Percentiles rank a stretch among this genome's conserved stretches.
Evolutionary conservation across 2,797 vertebrate species (phyloP).

Genomic region (Squalus acanthias): DNA sequence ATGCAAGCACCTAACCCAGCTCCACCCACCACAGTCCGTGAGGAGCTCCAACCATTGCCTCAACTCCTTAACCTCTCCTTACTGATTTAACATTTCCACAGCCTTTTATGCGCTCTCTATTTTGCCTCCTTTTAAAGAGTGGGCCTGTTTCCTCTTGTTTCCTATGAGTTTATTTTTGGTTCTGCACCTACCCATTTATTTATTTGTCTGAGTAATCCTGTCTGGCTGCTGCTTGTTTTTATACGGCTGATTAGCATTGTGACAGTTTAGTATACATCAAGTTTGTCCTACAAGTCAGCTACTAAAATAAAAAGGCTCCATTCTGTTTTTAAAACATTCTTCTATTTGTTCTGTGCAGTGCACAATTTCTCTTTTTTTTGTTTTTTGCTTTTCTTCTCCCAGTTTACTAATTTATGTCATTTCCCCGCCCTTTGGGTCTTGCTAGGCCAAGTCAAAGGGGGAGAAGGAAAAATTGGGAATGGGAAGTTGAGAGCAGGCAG

Average conservation of each 20-base stretch:
- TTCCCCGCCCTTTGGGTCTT: not conserved
- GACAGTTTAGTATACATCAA: not conserved
- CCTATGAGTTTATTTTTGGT: not conserved
- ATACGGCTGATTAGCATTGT: not conserved
- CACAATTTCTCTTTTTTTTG: not conserved
- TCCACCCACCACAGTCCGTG: not conserved
- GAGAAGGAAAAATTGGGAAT: not conserved
- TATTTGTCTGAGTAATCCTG: not conserved
- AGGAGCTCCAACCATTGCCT: not conserved
- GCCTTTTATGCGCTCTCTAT: not conserved
- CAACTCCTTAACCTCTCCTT: not conserved
- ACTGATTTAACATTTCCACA: not conserved
- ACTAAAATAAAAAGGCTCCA: not conserved
- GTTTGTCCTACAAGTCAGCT: not conserved
- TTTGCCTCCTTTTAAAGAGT: not conserved
- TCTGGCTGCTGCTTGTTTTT: not conserved
- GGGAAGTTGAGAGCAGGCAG: not conserved
- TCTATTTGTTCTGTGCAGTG: not conserved
- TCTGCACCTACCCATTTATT: constrained; percentile 1
- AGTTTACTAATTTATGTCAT: not conserved
- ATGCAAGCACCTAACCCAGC: not conserved
- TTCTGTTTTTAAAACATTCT: not conserved
- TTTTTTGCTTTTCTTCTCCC: not conserved
- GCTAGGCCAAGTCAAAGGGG: not conserved
- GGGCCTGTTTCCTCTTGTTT: not conserved